phyloP scores from a whole-genome alignment of 2,113 vertebrate species.

The Strigops habroptila region DNA sequence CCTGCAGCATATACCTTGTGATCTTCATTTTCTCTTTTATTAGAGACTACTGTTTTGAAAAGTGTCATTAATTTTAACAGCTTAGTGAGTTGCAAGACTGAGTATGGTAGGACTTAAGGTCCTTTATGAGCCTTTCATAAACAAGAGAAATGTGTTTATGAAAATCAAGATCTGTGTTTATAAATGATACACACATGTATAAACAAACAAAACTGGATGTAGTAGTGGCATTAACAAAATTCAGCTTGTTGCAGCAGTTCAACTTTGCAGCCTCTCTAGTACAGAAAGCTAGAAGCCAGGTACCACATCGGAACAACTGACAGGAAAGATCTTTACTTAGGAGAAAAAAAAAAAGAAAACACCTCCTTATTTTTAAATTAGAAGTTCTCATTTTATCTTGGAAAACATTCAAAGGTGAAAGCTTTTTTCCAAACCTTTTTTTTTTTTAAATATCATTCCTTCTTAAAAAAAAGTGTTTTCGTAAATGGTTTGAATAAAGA shows the following conservation, averaged over 20 bases:
- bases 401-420: not conserved
- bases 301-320: not conserved
- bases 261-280: not conserved
- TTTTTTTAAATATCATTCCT: not conserved
- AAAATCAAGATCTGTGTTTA: not conserved
- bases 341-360: not conserved
- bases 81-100: not conserved
- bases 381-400: not conserved
- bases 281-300: not conserved
- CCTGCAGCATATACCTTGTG: not conserved
- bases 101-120: not conserved
- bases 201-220: not conserved
- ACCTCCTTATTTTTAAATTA: not conserved
- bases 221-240: conserved; percentile 29
- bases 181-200: not conserved
- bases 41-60: not conserved
- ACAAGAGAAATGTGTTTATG: not conserved
- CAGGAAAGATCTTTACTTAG: not conserved
- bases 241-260: not conserved
- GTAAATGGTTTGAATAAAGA: not conserved
- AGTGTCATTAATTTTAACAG: not conserved
- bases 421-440: not conserved
- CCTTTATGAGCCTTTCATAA: not conserved
- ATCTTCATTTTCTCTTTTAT: not conserved
- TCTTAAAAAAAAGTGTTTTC: not conserved